Conservation (phyloP, 1,140 invertebrate species). For the Lithobius niger region DNA sequence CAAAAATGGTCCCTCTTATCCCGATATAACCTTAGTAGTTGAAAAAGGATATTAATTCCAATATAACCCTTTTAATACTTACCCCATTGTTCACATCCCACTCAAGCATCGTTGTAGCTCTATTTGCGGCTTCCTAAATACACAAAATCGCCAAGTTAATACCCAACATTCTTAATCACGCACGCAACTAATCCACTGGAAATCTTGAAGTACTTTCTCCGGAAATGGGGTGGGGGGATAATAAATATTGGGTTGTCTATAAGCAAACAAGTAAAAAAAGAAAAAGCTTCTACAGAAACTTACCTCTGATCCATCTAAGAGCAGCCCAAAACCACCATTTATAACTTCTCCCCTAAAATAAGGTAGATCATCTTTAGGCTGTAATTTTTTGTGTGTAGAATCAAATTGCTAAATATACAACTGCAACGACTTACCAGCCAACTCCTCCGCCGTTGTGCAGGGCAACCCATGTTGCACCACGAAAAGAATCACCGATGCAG, state of each 20-base stretch:
- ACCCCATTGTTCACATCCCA: slow-evolving; percentile 58
- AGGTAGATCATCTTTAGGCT: slow-evolving; percentile 9
- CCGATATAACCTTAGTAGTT: background rate
- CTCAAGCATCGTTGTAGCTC: slow-evolving; percentile 39
- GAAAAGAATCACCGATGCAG: slow-evolving; percentile 47
- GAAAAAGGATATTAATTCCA: background rate
- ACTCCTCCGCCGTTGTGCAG: slow-evolving; percentile 55
- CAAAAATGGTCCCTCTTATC: background rate
- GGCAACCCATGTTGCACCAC: slow-evolving; percentile 55
- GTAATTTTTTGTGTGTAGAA: background rate
- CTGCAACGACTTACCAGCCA: slow-evolving; percentile 39
- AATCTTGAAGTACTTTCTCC: slow-evolving; percentile 4
- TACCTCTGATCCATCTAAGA: slow-evolving; percentile 46
- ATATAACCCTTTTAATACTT: background rate
- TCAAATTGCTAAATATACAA: background rate
- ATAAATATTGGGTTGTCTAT: background rate
- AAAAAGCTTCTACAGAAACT: slow-evolving; percentile 1
- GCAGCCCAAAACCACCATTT: slow-evolving; percentile 52
- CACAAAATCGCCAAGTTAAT: background rate
- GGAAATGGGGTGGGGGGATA: background rate
- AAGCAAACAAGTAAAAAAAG: background rate
- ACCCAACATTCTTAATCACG: background rate
- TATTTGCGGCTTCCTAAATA: slow-evolving; percentile 32
- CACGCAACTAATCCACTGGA: background rate
- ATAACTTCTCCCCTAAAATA: slow-evolving; percentile 47